A percentile compares a stretch with the other conserved stretches of the same genome.
phyloP scores from a whole-genome alignment of 2,888 invertebrate species.

The Cerceris ruficornis region DNA sequence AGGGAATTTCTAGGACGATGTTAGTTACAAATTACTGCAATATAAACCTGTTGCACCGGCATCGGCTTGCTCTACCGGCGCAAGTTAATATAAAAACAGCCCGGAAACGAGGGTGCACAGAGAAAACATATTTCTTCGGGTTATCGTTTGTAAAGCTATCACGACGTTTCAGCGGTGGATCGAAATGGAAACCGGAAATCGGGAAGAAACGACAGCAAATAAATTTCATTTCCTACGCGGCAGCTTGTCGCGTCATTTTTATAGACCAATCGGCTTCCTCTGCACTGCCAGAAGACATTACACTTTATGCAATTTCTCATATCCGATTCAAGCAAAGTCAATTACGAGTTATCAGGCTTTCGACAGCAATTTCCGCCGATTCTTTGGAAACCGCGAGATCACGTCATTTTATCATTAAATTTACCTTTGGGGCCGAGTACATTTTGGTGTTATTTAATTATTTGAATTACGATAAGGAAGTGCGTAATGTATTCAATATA shows the following conservation, averaged over 20 bases:
- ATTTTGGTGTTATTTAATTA: no score
- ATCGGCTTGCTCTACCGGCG: not conserved
- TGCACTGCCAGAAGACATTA: slow-evolving; percentile 5
- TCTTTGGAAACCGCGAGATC: not conserved
- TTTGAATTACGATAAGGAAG: no score
- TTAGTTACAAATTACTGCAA: no score
- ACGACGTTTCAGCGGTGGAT: not conserved
- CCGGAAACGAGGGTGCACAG: not conserved
- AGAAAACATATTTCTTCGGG: not conserved
- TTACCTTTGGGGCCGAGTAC: no score
- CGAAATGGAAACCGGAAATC: slow-evolving; percentile 18
- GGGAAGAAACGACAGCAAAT: slow-evolving; percentile 18
- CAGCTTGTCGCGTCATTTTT: slow-evolving; percentile 11
- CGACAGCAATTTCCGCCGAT: slow-evolving; percentile 15
- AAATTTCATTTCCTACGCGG: slow-evolving; percentile 19
- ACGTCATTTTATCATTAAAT: no score
- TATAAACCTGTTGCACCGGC: not conserved
- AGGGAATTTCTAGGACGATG: no score
- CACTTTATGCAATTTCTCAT: slow-evolving; percentile 1
- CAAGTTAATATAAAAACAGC: not conserved
- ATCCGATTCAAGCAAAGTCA: not conserved
- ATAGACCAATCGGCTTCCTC: not conserved
- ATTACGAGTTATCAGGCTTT: slow-evolving; percentile 6
- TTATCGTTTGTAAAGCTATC: not conserved
- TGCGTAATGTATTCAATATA: no score